Percentiles rank a stretch among this genome's conserved stretches.
These are phyloP conservation scores for Ectemnius continuus DNA, from an alignment of 2,888 invertebrate species.

Conservation along the genomic window DNA sequence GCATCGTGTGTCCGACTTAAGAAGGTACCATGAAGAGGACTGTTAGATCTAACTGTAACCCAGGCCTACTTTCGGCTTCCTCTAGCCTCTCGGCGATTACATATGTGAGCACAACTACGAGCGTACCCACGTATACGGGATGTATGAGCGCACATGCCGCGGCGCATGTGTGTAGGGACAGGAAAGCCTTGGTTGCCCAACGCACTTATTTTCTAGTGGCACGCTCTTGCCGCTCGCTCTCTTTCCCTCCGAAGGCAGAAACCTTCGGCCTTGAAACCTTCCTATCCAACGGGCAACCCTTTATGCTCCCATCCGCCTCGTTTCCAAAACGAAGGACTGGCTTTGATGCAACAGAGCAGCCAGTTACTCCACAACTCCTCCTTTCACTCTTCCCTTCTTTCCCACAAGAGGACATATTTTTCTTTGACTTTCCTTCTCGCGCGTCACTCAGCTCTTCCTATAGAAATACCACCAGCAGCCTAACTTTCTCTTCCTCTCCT, in stretches of 20 bases:
- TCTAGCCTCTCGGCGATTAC: conserved; percentile 49
- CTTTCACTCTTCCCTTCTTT: conserved; percentile 26
- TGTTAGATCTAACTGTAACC: conserved; percentile 77
- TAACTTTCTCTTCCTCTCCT: conserved; percentile 32
- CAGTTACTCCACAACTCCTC: conserved; percentile 44
- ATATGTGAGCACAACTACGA: conserved; percentile 1
- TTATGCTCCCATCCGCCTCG: conserved; percentile 46
- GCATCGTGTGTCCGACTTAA: conserved; percentile 39
- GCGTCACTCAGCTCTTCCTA: too few species aligned
- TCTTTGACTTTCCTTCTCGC: conserved; percentile 34
- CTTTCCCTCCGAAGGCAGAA: conserved; percentile 5
- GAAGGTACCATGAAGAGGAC: conserved; percentile 55
- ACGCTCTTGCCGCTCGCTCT: conserved; percentile 24
- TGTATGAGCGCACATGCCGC: conserved; percentile 11
- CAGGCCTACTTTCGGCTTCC: conserved; percentile 73
- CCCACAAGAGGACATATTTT: conserved; percentile 4
- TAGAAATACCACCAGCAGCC: background rate
- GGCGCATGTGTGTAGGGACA: conserved; percentile 8
- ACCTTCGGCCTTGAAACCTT: conserved; percentile 56
- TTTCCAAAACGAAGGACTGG: conserved; percentile 40
- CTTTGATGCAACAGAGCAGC: conserved; percentile 50
- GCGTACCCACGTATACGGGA: background rate
- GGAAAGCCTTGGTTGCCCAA: conserved; percentile 42
- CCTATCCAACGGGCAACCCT: conserved; percentile 45
- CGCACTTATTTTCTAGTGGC: conserved; percentile 18